Conservation (phyloP, 2,888 invertebrate species). For the Epinotia ramella region DNA sequence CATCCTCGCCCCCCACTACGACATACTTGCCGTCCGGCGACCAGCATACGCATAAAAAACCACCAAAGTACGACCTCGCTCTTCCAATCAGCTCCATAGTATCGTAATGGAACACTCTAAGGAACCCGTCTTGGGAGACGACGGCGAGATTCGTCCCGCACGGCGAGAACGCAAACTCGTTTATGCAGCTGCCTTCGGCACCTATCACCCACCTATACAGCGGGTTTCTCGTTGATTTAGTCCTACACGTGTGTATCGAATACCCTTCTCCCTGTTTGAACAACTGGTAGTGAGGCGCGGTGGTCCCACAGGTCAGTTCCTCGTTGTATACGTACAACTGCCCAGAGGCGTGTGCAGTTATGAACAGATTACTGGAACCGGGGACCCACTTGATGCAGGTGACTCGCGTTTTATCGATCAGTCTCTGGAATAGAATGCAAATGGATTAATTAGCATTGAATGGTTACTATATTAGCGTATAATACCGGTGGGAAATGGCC, state of each 20-base stretch:
- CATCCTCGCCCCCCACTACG: conserved; percentile 99
- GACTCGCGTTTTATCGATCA: conserved; percentile 97
- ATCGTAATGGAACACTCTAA: conserved; percentile 98
- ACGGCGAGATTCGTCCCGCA: conserved; percentile 96
- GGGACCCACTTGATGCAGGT: conserved; percentile 99
- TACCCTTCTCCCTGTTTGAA: conserved; percentile 98
- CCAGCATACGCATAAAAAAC: conserved; percentile 99
- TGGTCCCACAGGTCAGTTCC: conserved; percentile 95
- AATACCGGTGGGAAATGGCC: conserved; percentile 10
- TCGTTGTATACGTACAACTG: conserved; percentile 99
- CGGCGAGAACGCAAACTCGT: conserved; percentile 99
- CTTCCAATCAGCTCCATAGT: conserved; percentile 98
- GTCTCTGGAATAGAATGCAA: conserved; percentile 86
- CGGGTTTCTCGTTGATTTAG: conserved; percentile 98
- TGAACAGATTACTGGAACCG: conserved; percentile 96
- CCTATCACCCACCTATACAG: conserved; percentile 95
- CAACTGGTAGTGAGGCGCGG: conserved; percentile 97
- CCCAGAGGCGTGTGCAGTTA: conserved; percentile 97
- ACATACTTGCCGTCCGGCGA: conserved; percentile 98
- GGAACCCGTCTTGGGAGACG: conserved; percentile 97
- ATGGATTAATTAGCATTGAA: conserved; percentile 40
- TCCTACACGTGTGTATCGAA: conserved; percentile 97
- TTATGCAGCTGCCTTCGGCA: conserved; percentile 92
- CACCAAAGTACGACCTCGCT: conserved; percentile 99
- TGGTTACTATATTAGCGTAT: conserved; percentile 24